Percentiles rank a stretch among this genome's conserved stretches.
These are phyloP conservation scores for Xylota segnis DNA, from an alignment of 2,888 invertebrate genomes.

Conservation along the genomic window DNA sequence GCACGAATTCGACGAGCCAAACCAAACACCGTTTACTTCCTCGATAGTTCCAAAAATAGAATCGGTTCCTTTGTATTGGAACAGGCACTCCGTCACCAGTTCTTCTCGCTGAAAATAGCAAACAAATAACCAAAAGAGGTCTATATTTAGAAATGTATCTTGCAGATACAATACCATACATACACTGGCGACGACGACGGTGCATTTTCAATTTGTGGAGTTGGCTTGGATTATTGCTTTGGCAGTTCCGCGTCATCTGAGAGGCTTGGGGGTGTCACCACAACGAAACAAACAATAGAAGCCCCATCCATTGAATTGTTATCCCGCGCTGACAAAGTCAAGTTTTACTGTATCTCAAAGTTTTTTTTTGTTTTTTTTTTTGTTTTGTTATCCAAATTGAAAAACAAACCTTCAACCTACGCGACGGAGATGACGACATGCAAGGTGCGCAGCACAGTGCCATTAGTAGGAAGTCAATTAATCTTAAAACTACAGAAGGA, in stretches of 20 bases:
- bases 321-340: constrained; percentile 3
- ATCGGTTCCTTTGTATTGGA: constrained; percentile 51
- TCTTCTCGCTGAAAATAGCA: constrained; percentile 43
- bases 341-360: not conserved
- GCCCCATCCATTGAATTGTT: constrained; percentile 25
- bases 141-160: constrained; percentile 60
- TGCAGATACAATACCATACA: constrained; percentile 11
- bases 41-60: constrained; percentile 60
- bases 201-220: constrained; percentile 25
- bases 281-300: constrained; percentile 30
- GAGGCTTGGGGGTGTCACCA: not conserved
- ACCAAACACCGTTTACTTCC: constrained; percentile 51
- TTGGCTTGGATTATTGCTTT: not conserved
- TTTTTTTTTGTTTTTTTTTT: not conserved
- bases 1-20: constrained; percentile 1
- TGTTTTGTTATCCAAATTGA: not conserved
- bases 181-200: too few relatives aligned
- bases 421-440: not conserved
- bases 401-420: constrained; percentile 9
- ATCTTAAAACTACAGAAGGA: constrained; percentile 18
- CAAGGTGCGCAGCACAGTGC: not conserved
- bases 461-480: constrained; percentile 37
- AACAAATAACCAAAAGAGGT: constrained; percentile 36
- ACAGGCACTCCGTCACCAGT: constrained; percentile 25
- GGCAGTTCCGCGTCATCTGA: constrained; percentile 38